phyloP scores from a whole-genome alignment of 1,140 invertebrate species.

The Megalopta genalis region DNA sequence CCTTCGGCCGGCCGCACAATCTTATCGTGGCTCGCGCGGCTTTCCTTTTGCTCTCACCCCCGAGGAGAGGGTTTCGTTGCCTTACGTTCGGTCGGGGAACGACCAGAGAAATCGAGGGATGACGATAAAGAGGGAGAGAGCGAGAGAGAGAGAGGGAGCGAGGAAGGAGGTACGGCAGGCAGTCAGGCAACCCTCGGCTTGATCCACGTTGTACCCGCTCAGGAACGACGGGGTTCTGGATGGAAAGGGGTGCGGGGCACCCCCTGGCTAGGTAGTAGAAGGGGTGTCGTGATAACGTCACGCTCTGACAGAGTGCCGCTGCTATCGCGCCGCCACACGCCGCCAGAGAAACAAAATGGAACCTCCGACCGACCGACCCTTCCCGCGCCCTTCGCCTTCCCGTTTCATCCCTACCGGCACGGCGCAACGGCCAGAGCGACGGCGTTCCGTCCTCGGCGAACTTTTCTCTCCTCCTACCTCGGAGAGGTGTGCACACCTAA shows the following conservation, averaged over 20 bases:
- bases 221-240: conserved; percentile 40
- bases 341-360: conserved; percentile 81
- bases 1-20: conserved; percentile 73
- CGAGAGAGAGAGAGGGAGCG: conserved; percentile 40
- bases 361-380: conserved; percentile 74
- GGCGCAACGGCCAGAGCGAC: conserved; percentile 26
- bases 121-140: conserved; percentile 51
- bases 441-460: conserved; percentile 51
- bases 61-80: conserved; percentile 17
- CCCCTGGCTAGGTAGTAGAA: conserved; percentile 74
- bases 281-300: conserved; percentile 81
- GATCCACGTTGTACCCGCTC: conserved; percentile 73
- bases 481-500: conserved; percentile 2
- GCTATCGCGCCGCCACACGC: conserved; percentile 81
- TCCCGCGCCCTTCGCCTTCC: conserved; percentile 49
- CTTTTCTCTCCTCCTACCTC: conserved; percentile 14
- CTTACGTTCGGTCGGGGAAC: conserved; percentile 35
- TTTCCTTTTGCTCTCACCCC: conserved; percentile 48
- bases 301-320: conserved; percentile 81
- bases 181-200: conserved; percentile 71
- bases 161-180: conserved; percentile 59
- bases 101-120: conserved; percentile 51
- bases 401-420: conserved; percentile 31
- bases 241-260: conserved; percentile 55
- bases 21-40: conserved; percentile 73